Percentiles rank a stretch among this genome's conserved stretches.
These are phyloP conservation scores for Zaprionus africanus DNA, from an alignment of 1,140 invertebrate genomes.

Conservation along the genomic window DNA sequence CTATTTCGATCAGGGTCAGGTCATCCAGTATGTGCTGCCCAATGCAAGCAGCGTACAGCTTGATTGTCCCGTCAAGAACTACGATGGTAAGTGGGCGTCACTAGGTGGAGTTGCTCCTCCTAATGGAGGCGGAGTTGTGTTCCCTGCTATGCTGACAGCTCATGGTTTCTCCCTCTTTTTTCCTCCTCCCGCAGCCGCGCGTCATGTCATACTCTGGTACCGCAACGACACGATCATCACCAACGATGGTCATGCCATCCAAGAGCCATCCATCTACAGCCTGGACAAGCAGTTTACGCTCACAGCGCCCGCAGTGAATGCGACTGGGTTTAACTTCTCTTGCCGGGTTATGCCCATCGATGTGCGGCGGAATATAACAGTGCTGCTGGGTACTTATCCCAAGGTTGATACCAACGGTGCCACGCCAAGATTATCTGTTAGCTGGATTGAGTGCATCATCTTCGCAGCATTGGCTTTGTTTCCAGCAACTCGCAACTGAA, in stretches of 20 bases:
- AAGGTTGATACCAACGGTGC: slow-evolving; percentile 12
- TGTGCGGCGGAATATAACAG: slow-evolving; percentile 44
- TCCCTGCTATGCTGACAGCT: background rate
- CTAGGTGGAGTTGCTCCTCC: background rate
- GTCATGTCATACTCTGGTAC: slow-evolving; percentile 66
- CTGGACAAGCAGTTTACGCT: slow-evolving; percentile 57
- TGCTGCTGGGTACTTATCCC: slow-evolving; percentile 47
- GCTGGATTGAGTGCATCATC: slow-evolving; percentile 21
- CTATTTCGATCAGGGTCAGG: slow-evolving; percentile 57
- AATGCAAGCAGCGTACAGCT: slow-evolving; percentile 51
- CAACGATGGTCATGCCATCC: slow-evolving; percentile 37
- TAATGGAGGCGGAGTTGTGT: background rate
- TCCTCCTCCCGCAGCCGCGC: slow-evolving; percentile 29
- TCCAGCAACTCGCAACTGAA: slow-evolving; percentile 19
- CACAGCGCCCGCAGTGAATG: slow-evolving; percentile 52
- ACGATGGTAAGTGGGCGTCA: slow-evolving; percentile 50
- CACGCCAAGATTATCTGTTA: slow-evolving; percentile 2
- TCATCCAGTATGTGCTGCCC: slow-evolving; percentile 40
- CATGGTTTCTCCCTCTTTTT: background rate
- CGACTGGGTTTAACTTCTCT: slow-evolving; percentile 47
- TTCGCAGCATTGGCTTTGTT: slow-evolving; percentile 13
- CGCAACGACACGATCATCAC: slow-evolving; percentile 38
- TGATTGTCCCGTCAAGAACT: slow-evolving; percentile 70
- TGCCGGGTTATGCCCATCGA: slow-evolving; percentile 46
- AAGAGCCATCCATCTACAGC: slow-evolving; percentile 19